Evolutionary conservation across 2,113 vertebrate genomes (phyloP), one percentile per base, ranked within the genome.

Genomic region (Eptesicus fuscus): DNA sequence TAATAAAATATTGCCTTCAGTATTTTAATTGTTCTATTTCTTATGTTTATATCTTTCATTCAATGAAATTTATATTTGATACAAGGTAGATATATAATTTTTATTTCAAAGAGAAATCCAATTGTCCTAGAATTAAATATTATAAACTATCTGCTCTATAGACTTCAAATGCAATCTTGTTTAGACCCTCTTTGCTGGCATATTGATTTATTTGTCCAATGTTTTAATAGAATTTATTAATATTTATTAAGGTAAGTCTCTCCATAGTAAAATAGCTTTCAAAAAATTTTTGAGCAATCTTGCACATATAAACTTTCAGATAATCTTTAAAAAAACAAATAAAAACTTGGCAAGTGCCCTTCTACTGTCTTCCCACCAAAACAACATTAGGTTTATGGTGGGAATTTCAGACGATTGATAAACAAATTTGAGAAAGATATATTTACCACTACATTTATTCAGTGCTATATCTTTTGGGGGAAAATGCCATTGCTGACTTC

Each of bases 151-250:
- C 32, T 86, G 59, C 13, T 53, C 32, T 59, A 28, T 32, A 37
- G 17, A 85, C 74, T 84, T 76, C 88, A 93, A 74, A 63, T 73
- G 3, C 37, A 77, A 82, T 65, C 11, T 77, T 74, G 65, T 95
- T 51, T 44, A 53, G 44, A 35, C 28, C 9, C 25, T 69, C 61
- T 92, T 82, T 63, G 80, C 25, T 74, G 11, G 89, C 82, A 70
- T 76, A 70, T 32, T 91, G 10, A 40, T 85, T 95, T 89, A 93
- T 79, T 91, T 91, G 42, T 53, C 83, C 25, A 73, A 74, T 47
- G 17, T 86, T 92, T 92, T 53, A 74, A 80, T 25, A 78, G 28
- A 77, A 90, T 73, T 69, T 56, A 35, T 79, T 83, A 77, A 23
- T 85, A 59, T 30, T 22, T 70, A 40, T 13, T 71, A 80, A 35